These are phyloP conservation scores for Ctenopoma multispine DNA, from an alignment of 2,797 vertebrate species.

Conservation along the genomic window DNA sequence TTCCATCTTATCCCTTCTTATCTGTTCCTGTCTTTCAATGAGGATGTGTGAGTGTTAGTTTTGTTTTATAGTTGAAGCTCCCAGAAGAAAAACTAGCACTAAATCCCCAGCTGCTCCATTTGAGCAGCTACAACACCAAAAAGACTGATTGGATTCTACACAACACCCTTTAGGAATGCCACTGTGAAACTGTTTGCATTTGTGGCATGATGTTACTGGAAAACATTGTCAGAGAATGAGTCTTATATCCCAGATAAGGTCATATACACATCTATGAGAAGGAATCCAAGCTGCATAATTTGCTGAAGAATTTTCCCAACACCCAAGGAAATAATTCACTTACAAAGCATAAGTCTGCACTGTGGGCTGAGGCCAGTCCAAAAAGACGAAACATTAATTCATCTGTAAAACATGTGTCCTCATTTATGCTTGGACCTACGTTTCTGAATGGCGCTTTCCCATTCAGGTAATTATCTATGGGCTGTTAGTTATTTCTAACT, in stretches of 20 bases:
- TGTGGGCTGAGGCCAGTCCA: no score
- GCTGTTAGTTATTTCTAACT: neutral
- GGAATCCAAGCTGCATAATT: conserved; percentile 10
- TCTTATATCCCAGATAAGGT: conserved; percentile 21
- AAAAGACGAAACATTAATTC: neutral
- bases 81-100: conserved; percentile 4
- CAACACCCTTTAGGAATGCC: neutral
- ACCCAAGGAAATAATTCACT: conserved; percentile 34
- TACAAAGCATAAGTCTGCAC: conserved; percentile 12
- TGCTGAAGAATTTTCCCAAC: conserved; percentile 26
- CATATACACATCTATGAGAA: neutral
- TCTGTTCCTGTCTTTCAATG: conserved; percentile 3
- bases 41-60: no score
- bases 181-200: conserved; percentile 2
- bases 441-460: neutral
- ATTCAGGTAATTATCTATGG: neutral
- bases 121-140: neutral
- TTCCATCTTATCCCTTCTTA: no score
- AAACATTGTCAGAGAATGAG: conserved; percentile 9
- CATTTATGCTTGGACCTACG: conserved; percentile 11
- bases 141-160: neutral
- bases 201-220: neutral
- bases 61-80: no score
- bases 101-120: neutral
- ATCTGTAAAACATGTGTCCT: conserved; percentile 13